Base-by-base conservation (phyloP, 2,888 invertebrate genomes). In the Trypoxylon attenuatum region DNA sequence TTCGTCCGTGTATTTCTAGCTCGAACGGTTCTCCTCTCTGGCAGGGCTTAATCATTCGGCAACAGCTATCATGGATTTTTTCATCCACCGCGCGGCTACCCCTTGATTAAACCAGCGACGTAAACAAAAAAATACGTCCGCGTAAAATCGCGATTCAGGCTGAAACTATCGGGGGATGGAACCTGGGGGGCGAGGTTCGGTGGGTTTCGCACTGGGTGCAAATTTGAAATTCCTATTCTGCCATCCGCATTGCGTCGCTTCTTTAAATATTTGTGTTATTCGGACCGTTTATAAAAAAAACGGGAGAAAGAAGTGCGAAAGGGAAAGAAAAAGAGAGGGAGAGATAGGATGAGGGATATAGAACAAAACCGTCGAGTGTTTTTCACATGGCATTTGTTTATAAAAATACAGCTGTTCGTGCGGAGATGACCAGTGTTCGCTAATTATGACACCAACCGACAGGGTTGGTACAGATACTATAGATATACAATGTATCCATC, bases 161-260 rank as follows among this genome's bases (percentile, higher is more conserved):
- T 8, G n/a, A n/a, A n/a, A n/a, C n/a, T n/a, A n/a, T n/a, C n/a
- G n/a, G n/a, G n/a, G n/a, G n/a, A n/a, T n/a, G n/a, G n/a, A n/a
- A n/a, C n/a, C n/a, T n/a, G n/a, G n/a, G n/a, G n/a, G n/a, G n/a
- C n/a, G n/a, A n/a, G n/a, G n/a, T n/a, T n/a, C n/a, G n/a, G n/a
- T n/a, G n/a, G n/a, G n/a, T n/a, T n/a, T 50, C 29, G 49, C 50
- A 45, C 45, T 23, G 21, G 13, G 33, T 27, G 25, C 4, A 49
- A 53, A 66, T 66, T 53, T 57, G 38, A 59, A 67, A 55, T 59
- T 65, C 53, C 38, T 66, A 52, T 66, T 55, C 41, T 13, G 38
- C 13, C 1, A 13, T 21, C 27, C 15, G 18, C 33, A 47, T 43
- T 54, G 25, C 55, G 23, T 45, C 27, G 8, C 27, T 15, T 33